Percentiles rank a stretch among this genome's conserved stretches.
These are phyloP conservation scores for Pollachius pollachius DNA, from an alignment of 2,113 vertebrate genomes.

Conservation along the genomic window DNA sequence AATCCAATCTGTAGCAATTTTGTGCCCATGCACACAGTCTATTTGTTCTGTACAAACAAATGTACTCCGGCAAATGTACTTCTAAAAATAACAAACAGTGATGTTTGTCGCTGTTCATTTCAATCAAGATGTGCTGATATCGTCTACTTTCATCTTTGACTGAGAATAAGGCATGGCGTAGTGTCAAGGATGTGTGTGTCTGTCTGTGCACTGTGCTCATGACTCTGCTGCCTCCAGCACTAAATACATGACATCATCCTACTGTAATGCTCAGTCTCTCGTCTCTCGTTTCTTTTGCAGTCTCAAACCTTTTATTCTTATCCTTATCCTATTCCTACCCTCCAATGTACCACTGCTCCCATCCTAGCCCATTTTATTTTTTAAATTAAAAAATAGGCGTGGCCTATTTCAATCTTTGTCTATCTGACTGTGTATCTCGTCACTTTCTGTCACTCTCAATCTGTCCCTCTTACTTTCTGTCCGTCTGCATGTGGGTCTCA, in stretches of 20 bases:
- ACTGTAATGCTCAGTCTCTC: conserved; percentile 47
- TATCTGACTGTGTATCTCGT: neutral
- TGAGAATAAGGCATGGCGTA: conserved; percentile 13
- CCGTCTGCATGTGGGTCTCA: neutral
- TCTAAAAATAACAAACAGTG: conserved; percentile 13
- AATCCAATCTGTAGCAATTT: conserved; percentile 22
- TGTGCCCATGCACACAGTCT: neutral
- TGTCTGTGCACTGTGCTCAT: conserved; percentile 55
- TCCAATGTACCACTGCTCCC: neutral
- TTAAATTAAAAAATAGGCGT: too few relatives aligned
- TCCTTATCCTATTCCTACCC: neutral
- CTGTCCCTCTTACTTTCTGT: neutral
- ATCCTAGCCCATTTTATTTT: too few relatives aligned
- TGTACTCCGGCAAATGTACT: neutral
- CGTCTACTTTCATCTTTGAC: conserved; percentile 17
- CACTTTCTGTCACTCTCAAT: neutral
- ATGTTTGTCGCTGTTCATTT: conserved; percentile 45
- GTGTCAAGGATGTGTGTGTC: conserved; percentile 45
- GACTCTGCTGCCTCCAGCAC: conserved; percentile 56
- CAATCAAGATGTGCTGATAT: neutral
- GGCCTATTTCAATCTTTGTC: too few relatives aligned
- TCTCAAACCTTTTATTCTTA: conserved; percentile 37
- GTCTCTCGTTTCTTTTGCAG: conserved; percentile 46
- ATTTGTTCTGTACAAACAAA: neutral
- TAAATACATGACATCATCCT: conserved; percentile 72